Percentiles rank a stretch among this genome's conserved stretches.
phyloP scores from a whole-genome alignment of 2,113 vertebrate species.

The Dromas ardeola region DNA sequence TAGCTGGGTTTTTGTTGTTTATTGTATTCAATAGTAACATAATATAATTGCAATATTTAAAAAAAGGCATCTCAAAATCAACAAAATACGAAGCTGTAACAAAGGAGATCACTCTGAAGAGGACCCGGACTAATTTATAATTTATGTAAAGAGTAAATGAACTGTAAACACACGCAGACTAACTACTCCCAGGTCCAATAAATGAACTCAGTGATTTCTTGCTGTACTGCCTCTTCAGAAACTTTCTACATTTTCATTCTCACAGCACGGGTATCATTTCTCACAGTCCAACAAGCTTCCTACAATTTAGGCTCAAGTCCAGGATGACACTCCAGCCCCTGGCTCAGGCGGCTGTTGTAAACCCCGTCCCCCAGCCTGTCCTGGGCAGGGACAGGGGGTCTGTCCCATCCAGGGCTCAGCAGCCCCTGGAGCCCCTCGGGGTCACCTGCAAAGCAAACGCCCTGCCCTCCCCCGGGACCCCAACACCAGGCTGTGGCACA shows the following conservation, averaged over 20 bases:
- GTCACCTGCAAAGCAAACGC: accelerated
- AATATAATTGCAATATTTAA: neutral
- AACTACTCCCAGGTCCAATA: neutral
- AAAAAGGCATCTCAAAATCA: neutral
- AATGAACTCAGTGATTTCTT: neutral
- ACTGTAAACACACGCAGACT: neutral
- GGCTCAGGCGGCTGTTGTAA: accelerated
- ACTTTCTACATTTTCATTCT: neutral
- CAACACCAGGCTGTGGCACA: neutral
- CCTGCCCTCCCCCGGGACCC: neutral
- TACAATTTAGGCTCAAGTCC: neutral
- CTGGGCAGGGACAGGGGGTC: accelerated
- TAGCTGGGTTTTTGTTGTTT: neutral
- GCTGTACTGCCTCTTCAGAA: neutral
- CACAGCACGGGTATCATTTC: neutral
- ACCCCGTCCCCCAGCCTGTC: accelerated
- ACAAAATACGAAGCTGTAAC: neutral
- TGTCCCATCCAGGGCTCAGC: accelerated
- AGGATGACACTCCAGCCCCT: neutral
- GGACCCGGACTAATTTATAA: neutral
- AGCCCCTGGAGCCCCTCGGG: accelerated
- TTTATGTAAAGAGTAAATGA: neutral
- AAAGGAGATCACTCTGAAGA: neutral
- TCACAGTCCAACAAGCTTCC: neutral
- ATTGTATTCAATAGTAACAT: neutral